These are phyloP conservation scores for Folsomia candida DNA, from an alignment of 2,888 invertebrate species.

Conservation along the genomic window DNA sequence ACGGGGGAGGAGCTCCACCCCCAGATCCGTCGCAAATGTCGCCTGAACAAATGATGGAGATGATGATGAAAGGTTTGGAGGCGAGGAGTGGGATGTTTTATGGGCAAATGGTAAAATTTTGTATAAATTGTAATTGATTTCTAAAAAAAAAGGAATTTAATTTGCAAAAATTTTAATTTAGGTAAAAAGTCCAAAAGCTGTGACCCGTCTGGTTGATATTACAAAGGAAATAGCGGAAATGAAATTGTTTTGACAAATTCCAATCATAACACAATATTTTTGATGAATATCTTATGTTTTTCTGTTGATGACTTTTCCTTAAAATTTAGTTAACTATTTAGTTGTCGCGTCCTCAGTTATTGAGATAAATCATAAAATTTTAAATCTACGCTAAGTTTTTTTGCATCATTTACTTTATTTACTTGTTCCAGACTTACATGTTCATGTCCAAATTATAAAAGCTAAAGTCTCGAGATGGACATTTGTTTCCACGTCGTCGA, in stretches of 20 bases:
- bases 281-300: too few relatives aligned
- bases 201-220: slow-evolving; percentile 24
- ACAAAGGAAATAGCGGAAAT: slow-evolving; percentile 27
- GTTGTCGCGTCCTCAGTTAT: too few relatives aligned
- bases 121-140: too few relatives aligned
- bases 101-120: slow-evolving; percentile 14
- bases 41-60: neutral
- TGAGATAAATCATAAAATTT: neutral
- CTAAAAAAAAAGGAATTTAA: too few relatives aligned
- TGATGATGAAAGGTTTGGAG: slow-evolving; percentile 5
- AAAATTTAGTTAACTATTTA: slow-evolving; percentile 2
- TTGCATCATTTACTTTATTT: neutral
- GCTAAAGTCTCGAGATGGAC: neutral
- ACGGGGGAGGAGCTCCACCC: neutral
- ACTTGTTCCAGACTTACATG: too few relatives aligned
- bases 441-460: too few relatives aligned
- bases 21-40: neutral
- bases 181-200: slow-evolving; percentile 26
- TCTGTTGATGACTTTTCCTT: neutral
- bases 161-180: too few relatives aligned
- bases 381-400: neutral
- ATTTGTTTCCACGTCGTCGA: neutral
- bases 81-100: neutral
- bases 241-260: slow-evolving; percentile 14
- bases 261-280: neutral